Base-by-base conservation (phyloP, 2,113 vertebrate genomes). In the Lepus americanus region DNA sequence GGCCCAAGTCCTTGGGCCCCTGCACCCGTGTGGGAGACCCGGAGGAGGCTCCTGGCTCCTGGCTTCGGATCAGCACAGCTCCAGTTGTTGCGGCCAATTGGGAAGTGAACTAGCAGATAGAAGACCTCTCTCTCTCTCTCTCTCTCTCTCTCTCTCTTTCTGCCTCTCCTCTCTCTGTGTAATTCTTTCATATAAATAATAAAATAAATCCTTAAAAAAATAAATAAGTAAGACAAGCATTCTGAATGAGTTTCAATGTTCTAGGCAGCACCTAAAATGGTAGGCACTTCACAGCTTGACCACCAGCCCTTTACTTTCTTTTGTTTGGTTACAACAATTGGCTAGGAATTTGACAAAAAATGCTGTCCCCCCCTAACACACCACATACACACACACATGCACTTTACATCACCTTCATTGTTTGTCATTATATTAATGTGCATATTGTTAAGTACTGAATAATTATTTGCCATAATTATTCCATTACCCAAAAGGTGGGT, bases 381-480 rank as follows among this genome's bases (percentile, higher is more conserved):
- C 61, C 61, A 59, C 11, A 23, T 33, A 66, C 16, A 77, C 39
- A 59, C 31, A 76, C 12, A n/a, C 1, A 6, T 11, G 64, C 16
- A 27, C 36, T 76, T 81, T 81, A 53, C 69, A 55, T 55, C 29
- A 61, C 6, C 29, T 33, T 88, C 25, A 23, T 64, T 70, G 64
- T 70, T 74, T 67, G 31, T 59, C 25, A 64, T 80, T 77, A 12
- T 69, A 88, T 85, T 36, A 86, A 49, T 86, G 29, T 67, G 63
- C 63, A 87, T 25, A 39, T 31, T 51, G 53, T 77, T 14, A 73
- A 64, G 31, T 66, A 90, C n/a, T 79, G 33, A 76, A 87, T 19
- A 90, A 87, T 90, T 33, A 86, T 61, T 82, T 87, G 16, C 16
- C 29, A 76, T 66, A 51, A 79, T 92, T 87, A 59, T 16, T 92